Percentiles rank a stretch among this genome's conserved stretches.
These are phyloP conservation scores for Penaeus japonicus DNA, from an alignment of 1,140 invertebrate species.

Conservation along the genomic window DNA sequence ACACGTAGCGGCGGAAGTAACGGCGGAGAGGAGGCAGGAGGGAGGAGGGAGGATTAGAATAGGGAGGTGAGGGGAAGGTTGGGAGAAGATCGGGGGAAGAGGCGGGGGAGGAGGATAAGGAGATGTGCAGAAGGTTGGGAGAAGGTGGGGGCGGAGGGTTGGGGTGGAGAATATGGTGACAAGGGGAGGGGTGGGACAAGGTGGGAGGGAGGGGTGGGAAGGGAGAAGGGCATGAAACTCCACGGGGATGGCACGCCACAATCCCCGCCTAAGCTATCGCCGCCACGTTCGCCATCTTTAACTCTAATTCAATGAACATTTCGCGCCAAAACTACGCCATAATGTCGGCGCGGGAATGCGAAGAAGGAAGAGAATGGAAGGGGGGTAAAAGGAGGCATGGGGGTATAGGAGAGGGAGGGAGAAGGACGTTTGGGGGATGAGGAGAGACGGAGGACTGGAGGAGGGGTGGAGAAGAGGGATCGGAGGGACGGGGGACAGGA, in stretches of 20 bases:
- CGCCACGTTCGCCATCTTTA: background rate
- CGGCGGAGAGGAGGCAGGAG: background rate
- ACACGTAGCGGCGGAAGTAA: background rate
- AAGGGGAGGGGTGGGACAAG: background rate
- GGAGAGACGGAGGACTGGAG: background rate
- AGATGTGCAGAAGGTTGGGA: background rate
- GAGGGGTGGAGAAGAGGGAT: background rate
- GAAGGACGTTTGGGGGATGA: background rate
- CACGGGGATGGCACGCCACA: background rate
- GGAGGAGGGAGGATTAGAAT: too few relatives aligned
- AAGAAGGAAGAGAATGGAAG: background rate
- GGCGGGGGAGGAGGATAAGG: background rate
- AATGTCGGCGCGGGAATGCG: background rate
- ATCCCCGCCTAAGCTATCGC: background rate
- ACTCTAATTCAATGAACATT: conserved; percentile 36
- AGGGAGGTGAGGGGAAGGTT: background rate
- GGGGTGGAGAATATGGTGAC: too few relatives aligned
- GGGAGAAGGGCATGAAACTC: background rate
- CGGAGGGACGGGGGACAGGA: background rate
- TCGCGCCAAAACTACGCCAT: conserved; percentile 29
- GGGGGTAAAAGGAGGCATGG: background rate
- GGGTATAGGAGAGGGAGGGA: background rate
- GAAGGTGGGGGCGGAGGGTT: too few relatives aligned
- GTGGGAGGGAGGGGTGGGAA: background rate
- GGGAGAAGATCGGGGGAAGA: background rate